Percentiles rank a stretch among this genome's conserved stretches.
These are phyloP conservation scores for Gobionotothen gibberifrons DNA, from an alignment of 2,797 vertebrate species.

Conservation along the genomic window DNA sequence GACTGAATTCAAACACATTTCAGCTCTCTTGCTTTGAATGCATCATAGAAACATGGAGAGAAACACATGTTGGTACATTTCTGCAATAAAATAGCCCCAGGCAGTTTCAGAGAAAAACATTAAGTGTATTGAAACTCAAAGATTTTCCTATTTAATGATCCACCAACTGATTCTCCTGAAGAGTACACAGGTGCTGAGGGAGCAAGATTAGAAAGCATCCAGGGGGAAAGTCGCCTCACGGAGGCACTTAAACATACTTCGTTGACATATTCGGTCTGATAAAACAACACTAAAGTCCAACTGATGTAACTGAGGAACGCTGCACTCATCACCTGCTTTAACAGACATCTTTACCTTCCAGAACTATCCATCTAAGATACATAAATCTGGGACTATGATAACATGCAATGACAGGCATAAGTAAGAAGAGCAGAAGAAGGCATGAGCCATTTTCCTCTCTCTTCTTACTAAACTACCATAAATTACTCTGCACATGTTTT, in stretches of 20 bases:
- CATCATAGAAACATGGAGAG: conserved; percentile 34
- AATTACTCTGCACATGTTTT: conserved; percentile 35
- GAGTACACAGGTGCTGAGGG: conserved; percentile 36
- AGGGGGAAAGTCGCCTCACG: conserved; percentile 22
- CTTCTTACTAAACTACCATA: conserved; percentile 48
- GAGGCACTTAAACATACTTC: conserved; percentile 59
- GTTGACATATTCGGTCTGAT: conserved; percentile 63
- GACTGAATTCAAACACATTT: conserved; percentile 67
- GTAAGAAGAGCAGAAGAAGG: conserved; percentile 49
- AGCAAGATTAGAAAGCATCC: conserved; percentile 32
- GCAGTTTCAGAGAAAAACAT: conserved; percentile 35
- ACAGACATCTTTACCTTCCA: conserved; percentile 55
- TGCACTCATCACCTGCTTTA: conserved; percentile 60
- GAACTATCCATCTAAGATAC: conserved; percentile 32
- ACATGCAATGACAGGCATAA: conserved; percentile 55
- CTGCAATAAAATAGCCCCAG: conserved; percentile 11
- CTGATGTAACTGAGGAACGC: conserved; percentile 47
- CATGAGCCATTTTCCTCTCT: conserved; percentile 45
- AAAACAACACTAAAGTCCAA: conserved; percentile 43
- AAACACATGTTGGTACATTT: conserved; percentile 1
- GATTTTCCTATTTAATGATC: conserved; percentile 19
- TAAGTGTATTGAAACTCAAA: conserved; percentile 39
- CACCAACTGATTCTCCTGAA: conserved; percentile 28
- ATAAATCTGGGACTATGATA: conserved; percentile 64
- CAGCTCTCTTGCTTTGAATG: conserved; percentile 48